phyloP scores from a whole-genome alignment of 2,888 invertebrate species.

The Daptonema setosum region DNA sequence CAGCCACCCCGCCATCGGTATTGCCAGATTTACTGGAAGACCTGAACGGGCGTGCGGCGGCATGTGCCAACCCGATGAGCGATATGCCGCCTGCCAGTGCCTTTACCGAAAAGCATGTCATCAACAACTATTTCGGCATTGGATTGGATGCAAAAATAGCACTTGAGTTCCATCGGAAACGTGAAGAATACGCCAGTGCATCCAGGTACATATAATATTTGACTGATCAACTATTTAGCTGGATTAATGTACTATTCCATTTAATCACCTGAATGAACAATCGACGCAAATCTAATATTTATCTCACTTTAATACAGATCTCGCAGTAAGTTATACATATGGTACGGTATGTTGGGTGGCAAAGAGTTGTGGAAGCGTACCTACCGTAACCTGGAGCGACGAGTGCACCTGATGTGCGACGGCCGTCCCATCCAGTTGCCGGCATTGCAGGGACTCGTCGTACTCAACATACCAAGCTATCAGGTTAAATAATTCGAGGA shows the following conservation, averaged over 20 bases:
- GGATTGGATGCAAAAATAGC: conserved; percentile 94
- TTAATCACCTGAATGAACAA: background rate
- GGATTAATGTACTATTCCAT: background rate
- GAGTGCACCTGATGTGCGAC: conserved; percentile 83
- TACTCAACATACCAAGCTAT: conserved; percentile 74
- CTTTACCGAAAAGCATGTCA: conserved; percentile 84
- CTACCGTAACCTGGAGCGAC: conserved; percentile 79
- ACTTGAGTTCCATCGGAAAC: conserved; percentile 80
- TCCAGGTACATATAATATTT: conserved; percentile 9
- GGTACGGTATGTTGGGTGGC: conserved; percentile 44
- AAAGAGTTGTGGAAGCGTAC: conserved; percentile 48
- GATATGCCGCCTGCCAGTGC: too few relatives aligned
- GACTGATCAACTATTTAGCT: too few relatives aligned
- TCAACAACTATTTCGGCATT: conserved; percentile 97
- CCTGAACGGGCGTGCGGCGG: background rate
- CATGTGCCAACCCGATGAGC: background rate
- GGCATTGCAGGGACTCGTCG: conserved; percentile 75
- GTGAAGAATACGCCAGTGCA: conserved; percentile 88
- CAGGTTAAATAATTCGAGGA: too few relatives aligned
- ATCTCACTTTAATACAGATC: conserved; percentile 34
- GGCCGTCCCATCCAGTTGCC: conserved; percentile 83
- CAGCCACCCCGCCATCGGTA: background rate
- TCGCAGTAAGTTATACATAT: conserved; percentile 82
- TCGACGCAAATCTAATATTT: conserved; percentile 1
- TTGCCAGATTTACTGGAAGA: background rate